A percentile compares a stretch with the other conserved stretches of the same genome.
Evolutionary conservation across 2,888 invertebrate genomes (phyloP).

Genomic region (Spialia ferax): DNA sequence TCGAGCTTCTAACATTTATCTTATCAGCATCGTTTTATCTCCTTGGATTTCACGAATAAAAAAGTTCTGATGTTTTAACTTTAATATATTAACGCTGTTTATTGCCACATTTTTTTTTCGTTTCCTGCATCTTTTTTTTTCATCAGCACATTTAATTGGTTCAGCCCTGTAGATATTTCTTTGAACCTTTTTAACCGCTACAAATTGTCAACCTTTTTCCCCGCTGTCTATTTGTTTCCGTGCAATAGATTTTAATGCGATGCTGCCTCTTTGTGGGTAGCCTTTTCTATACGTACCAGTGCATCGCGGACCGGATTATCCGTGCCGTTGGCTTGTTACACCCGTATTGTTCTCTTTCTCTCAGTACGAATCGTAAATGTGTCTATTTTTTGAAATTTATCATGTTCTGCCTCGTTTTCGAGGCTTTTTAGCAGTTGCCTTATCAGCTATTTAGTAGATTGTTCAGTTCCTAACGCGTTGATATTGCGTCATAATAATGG

Average conservation of each 20-base stretch:
- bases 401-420: too few relatives aligned
- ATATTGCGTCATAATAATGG: too few relatives aligned
- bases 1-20: too few relatives aligned
- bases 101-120: not conserved
- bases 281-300: not conserved
- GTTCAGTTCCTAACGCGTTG: too few relatives aligned
- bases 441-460: too few relatives aligned
- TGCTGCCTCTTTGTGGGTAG: not conserved
- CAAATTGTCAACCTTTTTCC: constrained; percentile 20
- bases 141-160: not conserved
- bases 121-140: not conserved
- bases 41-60: too few relatives aligned
- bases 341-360: not conserved
- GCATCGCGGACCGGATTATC: too few relatives aligned
- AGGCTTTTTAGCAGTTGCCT: too few relatives aligned
- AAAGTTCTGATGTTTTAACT: too few relatives aligned
- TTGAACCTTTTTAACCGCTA: constrained; percentile 11
- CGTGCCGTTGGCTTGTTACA: too few relatives aligned
- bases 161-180: not conserved
- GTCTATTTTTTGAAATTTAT: not conserved
- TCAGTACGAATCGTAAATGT: not conserved
- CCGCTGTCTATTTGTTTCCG: constrained; percentile 23
- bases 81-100: not conserved
- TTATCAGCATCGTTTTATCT: too few relatives aligned
- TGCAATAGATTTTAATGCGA: constrained; percentile 30